Base-by-base conservation (phyloP, 2,888 invertebrate genomes). In the Matsumyia berberina region DNA sequence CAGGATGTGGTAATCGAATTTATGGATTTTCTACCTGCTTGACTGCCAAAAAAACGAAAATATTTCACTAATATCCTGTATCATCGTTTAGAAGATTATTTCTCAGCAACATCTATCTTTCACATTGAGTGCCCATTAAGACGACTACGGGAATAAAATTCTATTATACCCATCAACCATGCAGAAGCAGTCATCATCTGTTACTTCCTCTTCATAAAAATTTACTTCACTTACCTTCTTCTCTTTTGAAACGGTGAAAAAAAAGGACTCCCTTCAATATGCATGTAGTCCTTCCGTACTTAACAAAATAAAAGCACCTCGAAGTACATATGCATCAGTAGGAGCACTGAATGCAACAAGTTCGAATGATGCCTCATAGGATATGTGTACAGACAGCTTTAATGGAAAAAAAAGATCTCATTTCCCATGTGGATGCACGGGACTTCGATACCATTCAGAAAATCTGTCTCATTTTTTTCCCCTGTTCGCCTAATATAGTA, bases 361-460 rank as follows among this genome's bases (percentile, higher is more conserved):
- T 64, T n/a, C 37, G 51, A 35, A 29, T 46, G n/a, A 33, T 62
- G 31, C 60, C 17, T 24, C 46, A 37, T 64, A 19, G 49, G 49
- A 64, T 64, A 60, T 60, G 60, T 60, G 44, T 60, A 42, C 60
- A 60, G 60, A 44, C 60, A 60, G 60, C 44, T 44, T 31, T 60
- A 33, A 39, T 42, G 60, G 42, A 42, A 42, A 60, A 46, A 44
- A 44, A 53, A 9, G 70, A 57, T 58, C 37, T 58, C 70, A 70
- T 70, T 58, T 70, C 70, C 58, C 70, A 57, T 57, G 69, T 57
- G 69, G 57, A 46, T 57, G 33, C 37, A 58, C 35, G 33, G 33
- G 24, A 51, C 69, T 39, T 72, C 58, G 46, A 55, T 49, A 19
- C 33, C 66, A 58, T 39, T 66, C 66, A 64, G 31, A 5, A 74